These are phyloP conservation scores for Corythoichthys haematopterus DNA, from an alignment of 2,113 vertebrate species.

Conservation along the genomic window DNA sequence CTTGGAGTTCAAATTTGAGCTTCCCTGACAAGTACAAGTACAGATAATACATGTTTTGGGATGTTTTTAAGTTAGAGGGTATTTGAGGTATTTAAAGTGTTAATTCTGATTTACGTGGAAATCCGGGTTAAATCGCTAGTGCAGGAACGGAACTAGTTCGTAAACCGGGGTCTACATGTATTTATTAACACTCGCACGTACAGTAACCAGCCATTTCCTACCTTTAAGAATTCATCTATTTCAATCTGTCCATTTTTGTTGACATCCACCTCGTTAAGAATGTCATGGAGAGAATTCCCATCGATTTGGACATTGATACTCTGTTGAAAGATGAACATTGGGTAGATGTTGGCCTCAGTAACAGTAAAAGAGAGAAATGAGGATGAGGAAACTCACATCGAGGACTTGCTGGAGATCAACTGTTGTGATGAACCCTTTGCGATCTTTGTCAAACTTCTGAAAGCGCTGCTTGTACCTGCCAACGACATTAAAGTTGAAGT, in stretches of 20 bases:
- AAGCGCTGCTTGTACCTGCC: conserved; percentile 93
- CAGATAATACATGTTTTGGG: too few species aligned
- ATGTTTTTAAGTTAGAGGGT: too few species aligned
- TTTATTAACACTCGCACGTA: not conserved
- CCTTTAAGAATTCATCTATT: conserved; percentile 90
- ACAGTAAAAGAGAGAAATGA: not conserved
- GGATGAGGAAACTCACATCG: conserved; percentile 69
- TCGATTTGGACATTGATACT: conserved; percentile 87
- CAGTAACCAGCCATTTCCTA: conserved; percentile 27
- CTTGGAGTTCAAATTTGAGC: too few species aligned
- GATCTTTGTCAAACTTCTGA: conserved; percentile 91
- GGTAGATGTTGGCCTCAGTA: not conserved
- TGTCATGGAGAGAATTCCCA: conserved; percentile 88
- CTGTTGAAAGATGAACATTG: conserved; percentile 53
- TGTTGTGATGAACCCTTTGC: conserved; percentile 93
- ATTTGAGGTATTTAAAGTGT: too few species aligned
- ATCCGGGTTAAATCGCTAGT: too few species aligned
- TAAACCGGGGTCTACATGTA: too few species aligned
- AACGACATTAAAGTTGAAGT: not conserved
- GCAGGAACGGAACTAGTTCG: too few species aligned
- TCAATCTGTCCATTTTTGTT: conserved; percentile 99
- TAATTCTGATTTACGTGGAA: too few species aligned
- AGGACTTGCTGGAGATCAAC: conserved; percentile 89
- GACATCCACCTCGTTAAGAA: conserved; percentile 92
- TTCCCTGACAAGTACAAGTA: too few species aligned